Conservation (phyloP, 1,140 invertebrate genomes). For the Gerris buenoi region DNA sequence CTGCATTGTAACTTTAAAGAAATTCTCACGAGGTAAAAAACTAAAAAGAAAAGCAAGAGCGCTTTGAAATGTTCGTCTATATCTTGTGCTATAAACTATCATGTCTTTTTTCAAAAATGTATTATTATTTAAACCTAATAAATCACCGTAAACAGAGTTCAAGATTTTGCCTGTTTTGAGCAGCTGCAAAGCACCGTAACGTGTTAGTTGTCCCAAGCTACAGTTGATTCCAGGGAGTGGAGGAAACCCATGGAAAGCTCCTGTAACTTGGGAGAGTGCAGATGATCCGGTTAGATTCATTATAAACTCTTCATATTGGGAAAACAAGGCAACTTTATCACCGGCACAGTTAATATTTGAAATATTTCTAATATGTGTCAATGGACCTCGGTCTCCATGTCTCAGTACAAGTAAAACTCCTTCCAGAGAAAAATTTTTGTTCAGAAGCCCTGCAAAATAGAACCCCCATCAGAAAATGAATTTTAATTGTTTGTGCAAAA, state of each 20-base stretch:
- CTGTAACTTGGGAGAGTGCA: conserved; percentile 49
- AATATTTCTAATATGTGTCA: conserved; percentile 59
- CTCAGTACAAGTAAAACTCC: conserved; percentile 64
- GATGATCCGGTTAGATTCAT: conserved; percentile 42
- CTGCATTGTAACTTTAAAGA: conserved; percentile 35
- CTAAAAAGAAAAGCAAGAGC: conserved; percentile 63
- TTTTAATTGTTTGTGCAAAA: background rate
- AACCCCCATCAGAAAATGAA: conserved; percentile 2
- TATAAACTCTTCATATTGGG: conserved; percentile 35
- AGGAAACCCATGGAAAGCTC: conserved; percentile 69
- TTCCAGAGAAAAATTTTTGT: conserved; percentile 51
- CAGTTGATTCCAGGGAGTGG: conserved; percentile 28
- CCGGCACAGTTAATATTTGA: conserved; percentile 59
- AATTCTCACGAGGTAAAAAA: conserved; percentile 43
- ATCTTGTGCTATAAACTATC: conserved; percentile 62
- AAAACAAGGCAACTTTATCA: conserved; percentile 11
- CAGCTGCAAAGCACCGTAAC: conserved; percentile 51
- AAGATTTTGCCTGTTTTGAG: conserved; percentile 57
- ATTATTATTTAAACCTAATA: conserved; percentile 35
- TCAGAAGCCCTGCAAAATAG: conserved; percentile 35
- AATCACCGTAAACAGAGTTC: conserved; percentile 47
- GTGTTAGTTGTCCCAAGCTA: conserved; percentile 53
- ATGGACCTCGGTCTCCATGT: conserved; percentile 74
- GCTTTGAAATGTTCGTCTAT: conserved; percentile 77
- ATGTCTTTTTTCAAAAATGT: conserved; percentile 42